phyloP scores from a whole-genome alignment of 2,113 vertebrate species.

The Parus major region DNA sequence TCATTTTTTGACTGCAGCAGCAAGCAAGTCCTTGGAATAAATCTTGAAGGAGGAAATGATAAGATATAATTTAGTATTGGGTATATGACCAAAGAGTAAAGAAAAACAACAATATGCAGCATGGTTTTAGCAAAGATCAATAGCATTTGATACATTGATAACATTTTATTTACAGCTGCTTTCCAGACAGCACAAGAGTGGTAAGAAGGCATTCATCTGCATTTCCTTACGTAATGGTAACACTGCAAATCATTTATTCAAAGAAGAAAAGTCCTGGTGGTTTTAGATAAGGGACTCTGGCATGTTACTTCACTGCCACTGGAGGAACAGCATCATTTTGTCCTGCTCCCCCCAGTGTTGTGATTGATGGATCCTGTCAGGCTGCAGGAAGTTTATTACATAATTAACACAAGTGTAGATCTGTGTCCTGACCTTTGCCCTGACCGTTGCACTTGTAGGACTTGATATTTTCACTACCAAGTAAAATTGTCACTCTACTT shows the following conservation, averaged over 20 bases:
- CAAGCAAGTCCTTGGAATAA: background rate
- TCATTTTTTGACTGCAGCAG: background rate
- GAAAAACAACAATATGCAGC: background rate
- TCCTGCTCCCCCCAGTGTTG: background rate
- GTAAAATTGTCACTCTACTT: background rate
- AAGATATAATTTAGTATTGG: background rate
- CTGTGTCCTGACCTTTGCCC: background rate
- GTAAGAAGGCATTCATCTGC: background rate
- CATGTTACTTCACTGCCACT: background rate
- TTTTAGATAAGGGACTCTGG: background rate
- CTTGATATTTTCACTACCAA: background rate
- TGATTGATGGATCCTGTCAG: background rate
- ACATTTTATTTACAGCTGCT: background rate
- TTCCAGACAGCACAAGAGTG: background rate
- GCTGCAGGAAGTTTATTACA: background rate
- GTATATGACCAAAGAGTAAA: background rate
- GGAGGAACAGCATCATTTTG: background rate
- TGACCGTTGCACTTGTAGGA: background rate
- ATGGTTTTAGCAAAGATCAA: background rate
- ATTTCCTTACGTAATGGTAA: accelerated
- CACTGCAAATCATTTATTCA: background rate
- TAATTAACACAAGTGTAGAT: background rate
- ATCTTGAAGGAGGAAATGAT: background rate
- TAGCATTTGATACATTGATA: background rate
- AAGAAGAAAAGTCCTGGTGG: background rate